Percentiles rank a stretch among this genome's conserved stretches.
These are phyloP conservation scores for Dromiciops gliroides DNA, from an alignment of 2,113 vertebrate species.

Conservation along the genomic window DNA sequence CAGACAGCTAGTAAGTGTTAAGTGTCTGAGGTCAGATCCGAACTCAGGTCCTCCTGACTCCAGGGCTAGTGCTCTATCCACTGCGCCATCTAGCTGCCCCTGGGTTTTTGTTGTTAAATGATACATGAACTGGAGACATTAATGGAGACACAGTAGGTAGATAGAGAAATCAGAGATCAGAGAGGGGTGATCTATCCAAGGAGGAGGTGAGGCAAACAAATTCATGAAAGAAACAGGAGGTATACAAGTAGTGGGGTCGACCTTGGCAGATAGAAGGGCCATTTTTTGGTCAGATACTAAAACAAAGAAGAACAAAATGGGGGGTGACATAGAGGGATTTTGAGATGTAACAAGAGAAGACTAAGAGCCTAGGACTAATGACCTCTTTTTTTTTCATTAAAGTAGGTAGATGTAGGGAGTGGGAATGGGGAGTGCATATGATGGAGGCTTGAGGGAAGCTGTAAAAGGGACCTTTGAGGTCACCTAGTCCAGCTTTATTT, in stretches of 20 bases:
- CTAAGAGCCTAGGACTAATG: no score
- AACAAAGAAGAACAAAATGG: not conserved
- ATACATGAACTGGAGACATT: not conserved
- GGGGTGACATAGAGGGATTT: not conserved
- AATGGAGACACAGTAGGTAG: not conserved
- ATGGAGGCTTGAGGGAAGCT: not conserved
- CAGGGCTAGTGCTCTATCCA: no score
- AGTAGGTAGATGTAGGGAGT: not conserved
- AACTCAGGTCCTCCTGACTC: no score
- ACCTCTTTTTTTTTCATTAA: not conserved
- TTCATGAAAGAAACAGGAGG: not conserved
- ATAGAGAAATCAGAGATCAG: not conserved
- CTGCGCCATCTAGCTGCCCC: no score
- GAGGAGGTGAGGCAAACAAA: not conserved
- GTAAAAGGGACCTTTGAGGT: not conserved
- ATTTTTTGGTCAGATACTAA: not conserved
- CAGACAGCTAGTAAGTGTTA: no score
- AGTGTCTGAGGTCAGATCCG: no score
- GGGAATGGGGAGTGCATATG: no score
- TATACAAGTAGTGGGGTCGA: not conserved
- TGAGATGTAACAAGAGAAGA: not conserved
- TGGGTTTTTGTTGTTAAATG: not conserved
- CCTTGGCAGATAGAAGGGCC: not conserved
- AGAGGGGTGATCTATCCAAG: not conserved
- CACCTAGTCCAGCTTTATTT: not conserved